Evolutionary conservation across 2,888 invertebrate species (phyloP), one percentile per base, ranked within the genome.

Genomic region (Leptarthrus brevirostris): DNA sequence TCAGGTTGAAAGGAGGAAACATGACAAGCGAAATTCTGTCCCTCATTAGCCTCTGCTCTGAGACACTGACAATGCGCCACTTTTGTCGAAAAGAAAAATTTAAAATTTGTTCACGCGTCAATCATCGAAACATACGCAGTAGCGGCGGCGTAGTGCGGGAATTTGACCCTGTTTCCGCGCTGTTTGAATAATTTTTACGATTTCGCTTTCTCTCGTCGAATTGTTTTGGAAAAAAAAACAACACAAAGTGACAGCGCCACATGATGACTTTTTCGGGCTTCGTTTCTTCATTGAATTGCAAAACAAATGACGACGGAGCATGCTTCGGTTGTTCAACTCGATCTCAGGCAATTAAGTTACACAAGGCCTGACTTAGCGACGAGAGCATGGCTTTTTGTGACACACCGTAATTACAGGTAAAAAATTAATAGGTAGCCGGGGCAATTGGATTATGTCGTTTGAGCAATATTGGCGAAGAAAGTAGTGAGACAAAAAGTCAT

Each of bases 171-270:
- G 36, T 40, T 40, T 12, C 20, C 20, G 10, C 24, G 3, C 54
- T 24, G 24, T 61, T 40, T 20, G 14, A 4, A 44, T 64, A 24
- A 64, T 64, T 64, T 64, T 64, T 64, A 64, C 64, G 64, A 44
- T 64, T 64, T 64, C 64, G 64, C 64, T 64, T 64, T 64, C 64
- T 44, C 64, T 58, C 44, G 47, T 64, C 47, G 44, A 64, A 64
- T 64, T 64, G 64, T 64, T 64, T 64, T 44, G 44, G 44, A 44
- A 64, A 44, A 44, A 47, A 40, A 40, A 20, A 40, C 18, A 36
- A 61, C 3, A 40, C 47, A 36, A 47, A 64, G 47, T 40, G 40
- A 40, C 40, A 40, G 40, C 40, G 40, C 40, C 40, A 40, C n/a
- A 44, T 44, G 40, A 24, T 14, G 47, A 44, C 64, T 36, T 44